Conservation (phyloP, 30 jellyfish, hydroid and myxozoan species). For the Rhopilema esculentum region DNA sequence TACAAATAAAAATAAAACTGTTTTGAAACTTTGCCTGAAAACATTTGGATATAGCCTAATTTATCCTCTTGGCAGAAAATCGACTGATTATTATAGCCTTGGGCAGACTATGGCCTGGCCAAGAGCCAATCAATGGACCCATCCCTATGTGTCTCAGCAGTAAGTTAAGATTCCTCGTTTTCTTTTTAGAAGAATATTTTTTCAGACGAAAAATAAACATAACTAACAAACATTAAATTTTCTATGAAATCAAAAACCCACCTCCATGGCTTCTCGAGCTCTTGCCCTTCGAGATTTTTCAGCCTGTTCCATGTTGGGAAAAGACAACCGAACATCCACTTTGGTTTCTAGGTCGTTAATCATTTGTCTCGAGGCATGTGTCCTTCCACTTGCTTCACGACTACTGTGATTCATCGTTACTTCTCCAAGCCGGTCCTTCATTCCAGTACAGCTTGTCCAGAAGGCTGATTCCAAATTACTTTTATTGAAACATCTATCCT, state of each 20-base stretch:
- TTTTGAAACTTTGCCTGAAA: background rate
- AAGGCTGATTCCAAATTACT: background rate
- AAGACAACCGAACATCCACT: slow-evolving; percentile 13
- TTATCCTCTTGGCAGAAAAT: background rate
- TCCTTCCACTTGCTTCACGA: slow-evolving; percentile 2
- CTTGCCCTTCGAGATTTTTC: slow-evolving; percentile 34
- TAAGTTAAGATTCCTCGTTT: no score
- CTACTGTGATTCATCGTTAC: slow-evolving; percentile 24
- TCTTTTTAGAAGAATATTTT: no score
- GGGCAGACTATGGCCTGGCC: background rate
- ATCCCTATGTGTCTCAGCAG: no score
- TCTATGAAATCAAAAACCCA: background rate
- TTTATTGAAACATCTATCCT: background rate
- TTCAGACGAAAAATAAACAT: background rate
- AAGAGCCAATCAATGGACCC: background rate
- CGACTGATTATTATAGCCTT: background rate
- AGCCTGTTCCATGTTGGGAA: slow-evolving; percentile 48
- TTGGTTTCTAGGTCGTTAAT: slow-evolving; percentile 13
- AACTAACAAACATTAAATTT: background rate
- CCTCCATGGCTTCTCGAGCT: slow-evolving; percentile 70
- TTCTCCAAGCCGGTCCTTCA: slow-evolving; percentile 17
- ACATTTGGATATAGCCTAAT: background rate
- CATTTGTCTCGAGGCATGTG: background rate
- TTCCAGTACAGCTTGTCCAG: slow-evolving; percentile 2
- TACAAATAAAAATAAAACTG: no score